Base-by-base conservation (phyloP, 2,888 invertebrate genomes). In the Hoplodrina blanda region DNA sequence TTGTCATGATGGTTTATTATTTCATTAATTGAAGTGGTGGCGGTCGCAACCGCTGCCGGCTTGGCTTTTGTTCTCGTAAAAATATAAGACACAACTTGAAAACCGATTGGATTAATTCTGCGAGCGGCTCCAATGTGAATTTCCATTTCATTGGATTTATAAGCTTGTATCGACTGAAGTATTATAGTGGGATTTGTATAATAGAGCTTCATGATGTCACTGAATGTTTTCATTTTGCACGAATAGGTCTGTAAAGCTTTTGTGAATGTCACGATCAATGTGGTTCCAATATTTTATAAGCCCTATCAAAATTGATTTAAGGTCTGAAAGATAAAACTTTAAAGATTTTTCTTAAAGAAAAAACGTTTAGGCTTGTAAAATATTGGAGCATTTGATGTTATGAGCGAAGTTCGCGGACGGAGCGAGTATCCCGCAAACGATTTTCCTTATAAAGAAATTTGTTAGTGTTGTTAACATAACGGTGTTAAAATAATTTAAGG, bases 401-500 rank as follows among this genome's bases (percentile, higher is more conserved):
- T 85, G 90, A 85, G 82, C 74, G 69, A 92, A 93, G 89, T 92
- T 91, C 62, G 75, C 52, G 77, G 70, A 80, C 74, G 79, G 73
- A 80, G 81, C 68, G 62, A 77, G 75, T 73, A 78, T 84, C 84
- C 86, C 81, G 70, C 84, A 78, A 90, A 87, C 88, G 90, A 88
- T 90, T 91, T 90, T 89, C 88, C 84, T 91, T 91, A 90, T 88
- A 89, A 91, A 91, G 90, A 90, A 91, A 93, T 92, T 92, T 91
- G 91, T 91, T 91, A 90, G 90, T 91, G 89, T 91, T 91, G 91
- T 93, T 91, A 92, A 90, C 90, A 90, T 91, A 91, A 92, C 88
- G 90, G 90, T 85, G 91, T 90, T 92, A 90, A 93, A 93, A 93
- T 94, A 92, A 95, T 94, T 93, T 93, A 94, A 91, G 89, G 87